phyloP scores from a whole-genome alignment of 1,140 invertebrate species.

The Euura saliciscinereae region DNA sequence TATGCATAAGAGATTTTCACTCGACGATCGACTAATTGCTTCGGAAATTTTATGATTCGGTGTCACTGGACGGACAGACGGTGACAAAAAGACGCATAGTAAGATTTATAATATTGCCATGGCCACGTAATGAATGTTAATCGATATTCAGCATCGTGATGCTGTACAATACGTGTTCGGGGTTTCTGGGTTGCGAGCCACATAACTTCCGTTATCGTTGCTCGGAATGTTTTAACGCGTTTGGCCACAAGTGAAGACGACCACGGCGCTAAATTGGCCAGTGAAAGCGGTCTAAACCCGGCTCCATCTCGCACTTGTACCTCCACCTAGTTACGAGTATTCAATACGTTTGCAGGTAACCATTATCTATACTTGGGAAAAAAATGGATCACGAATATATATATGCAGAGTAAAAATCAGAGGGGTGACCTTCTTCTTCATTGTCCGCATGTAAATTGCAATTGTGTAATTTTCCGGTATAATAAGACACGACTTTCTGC shows the following conservation, averaged over 20 bases:
- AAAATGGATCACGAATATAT: too few species aligned
- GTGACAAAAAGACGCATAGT: not conserved
- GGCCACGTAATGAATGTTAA: not conserved
- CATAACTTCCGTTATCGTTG: constrained; percentile 47
- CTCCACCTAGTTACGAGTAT: too few species aligned
- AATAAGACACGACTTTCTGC: not conserved
- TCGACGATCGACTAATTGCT: not conserved
- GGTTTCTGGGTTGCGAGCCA: constrained; percentile 56
- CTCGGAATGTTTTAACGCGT: constrained; percentile 4
- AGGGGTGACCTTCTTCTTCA: not conserved
- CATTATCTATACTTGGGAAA: too few species aligned
- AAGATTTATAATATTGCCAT: not conserved
- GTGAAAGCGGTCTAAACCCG: not conserved
- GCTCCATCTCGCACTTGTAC: not conserved
- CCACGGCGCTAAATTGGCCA: constrained; percentile 4
- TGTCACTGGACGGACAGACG: not conserved
- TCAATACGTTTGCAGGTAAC: too few species aligned
- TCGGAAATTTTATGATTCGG: not conserved
- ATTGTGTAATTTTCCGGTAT: not conserved
- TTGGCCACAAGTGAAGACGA: constrained; percentile 8
- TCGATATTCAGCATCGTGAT: not conserved
- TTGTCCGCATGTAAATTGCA: not conserved
- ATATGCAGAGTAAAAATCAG: too few species aligned
- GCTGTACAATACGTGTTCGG: constrained; percentile 29
- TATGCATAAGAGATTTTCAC: not conserved